Conservation (phyloP, 2,797 vertebrate genomes). For the Calcarius lapponicus region DNA sequence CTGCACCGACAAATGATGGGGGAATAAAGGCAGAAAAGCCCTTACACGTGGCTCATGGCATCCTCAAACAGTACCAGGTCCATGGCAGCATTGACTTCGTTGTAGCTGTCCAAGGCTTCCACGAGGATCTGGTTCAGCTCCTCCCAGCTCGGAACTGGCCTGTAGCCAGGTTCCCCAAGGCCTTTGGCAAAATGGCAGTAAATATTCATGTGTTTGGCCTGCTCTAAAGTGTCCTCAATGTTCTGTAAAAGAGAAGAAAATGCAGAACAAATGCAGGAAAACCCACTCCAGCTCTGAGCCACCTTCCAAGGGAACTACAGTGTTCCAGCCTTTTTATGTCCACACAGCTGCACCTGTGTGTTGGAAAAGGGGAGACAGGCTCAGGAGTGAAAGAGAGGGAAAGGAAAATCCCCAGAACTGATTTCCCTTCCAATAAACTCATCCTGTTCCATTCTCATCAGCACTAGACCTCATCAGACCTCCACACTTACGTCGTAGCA, state of each 20-base stretch:
- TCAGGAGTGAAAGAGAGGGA: not conserved
- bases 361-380: not conserved
- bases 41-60: slow-evolving; percentile 93
- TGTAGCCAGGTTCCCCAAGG: slow-evolving; percentile 85
- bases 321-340: too few relatives aligned
- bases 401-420: not conserved
- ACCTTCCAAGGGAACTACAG: accelerated
- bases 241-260: slow-evolving; percentile 73
- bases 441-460: not conserved
- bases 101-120: slow-evolving; percentile 89
- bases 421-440: not conserved
- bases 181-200: slow-evolving; percentile 92
- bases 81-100: slow-evolving; percentile 88
- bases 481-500: slow-evolving; percentile 83
- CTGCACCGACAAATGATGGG: not conserved
- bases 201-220: slow-evolving; percentile 81
- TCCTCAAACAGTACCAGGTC: slow-evolving; percentile 94
- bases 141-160: slow-evolving; percentile 86
- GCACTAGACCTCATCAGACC: not conserved
- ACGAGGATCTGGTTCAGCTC: slow-evolving; percentile 82
- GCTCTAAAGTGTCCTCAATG: slow-evolving; percentile 77
- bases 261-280: not conserved
- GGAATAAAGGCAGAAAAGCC: not conserved
- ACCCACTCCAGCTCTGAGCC: not conserved
- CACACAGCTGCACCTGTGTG: not conserved